phyloP scores from a whole-genome alignment of 2,888 invertebrate species.

The Abrostola triplasia region DNA sequence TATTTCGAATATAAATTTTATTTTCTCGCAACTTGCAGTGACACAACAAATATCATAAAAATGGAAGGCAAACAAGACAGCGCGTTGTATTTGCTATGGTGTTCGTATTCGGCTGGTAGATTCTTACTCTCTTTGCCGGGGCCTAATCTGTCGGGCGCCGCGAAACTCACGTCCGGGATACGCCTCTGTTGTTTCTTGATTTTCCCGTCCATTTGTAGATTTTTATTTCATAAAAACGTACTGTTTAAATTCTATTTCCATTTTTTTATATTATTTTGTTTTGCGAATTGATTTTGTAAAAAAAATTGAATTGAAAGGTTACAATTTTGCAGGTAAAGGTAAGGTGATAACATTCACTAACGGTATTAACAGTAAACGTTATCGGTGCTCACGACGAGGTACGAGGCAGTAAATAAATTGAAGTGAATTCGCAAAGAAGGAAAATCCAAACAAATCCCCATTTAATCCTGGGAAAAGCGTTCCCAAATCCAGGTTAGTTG shows the following conservation, averaged over 20 bases:
- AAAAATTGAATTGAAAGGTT: background rate
- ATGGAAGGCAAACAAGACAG: constrained; percentile 81
- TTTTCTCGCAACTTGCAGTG: constrained; percentile 64
- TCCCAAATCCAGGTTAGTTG: constrained; percentile 86
- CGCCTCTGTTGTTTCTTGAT: constrained; percentile 81
- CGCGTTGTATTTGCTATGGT: constrained; percentile 80
- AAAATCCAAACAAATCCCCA: constrained; percentile 83
- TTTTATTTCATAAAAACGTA: constrained; percentile 13
- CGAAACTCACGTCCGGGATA: constrained; percentile 78
- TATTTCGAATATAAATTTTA: constrained; percentile 75
- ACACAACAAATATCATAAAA: constrained; percentile 82
- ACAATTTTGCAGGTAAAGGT: constrained; percentile 36
- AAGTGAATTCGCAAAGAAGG: constrained; percentile 79
- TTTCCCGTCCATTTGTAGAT: constrained; percentile 61
- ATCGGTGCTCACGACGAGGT: constrained; percentile 60
- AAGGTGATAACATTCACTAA: constrained; percentile 56
- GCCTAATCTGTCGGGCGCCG: constrained; percentile 78
- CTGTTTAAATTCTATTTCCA: constrained; percentile 2
- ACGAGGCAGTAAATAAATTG: constrained; percentile 79
- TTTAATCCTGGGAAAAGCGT: constrained; percentile 82
- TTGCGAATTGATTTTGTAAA: background rate
- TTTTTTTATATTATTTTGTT: background rate
- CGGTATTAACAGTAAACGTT: constrained; percentile 65
- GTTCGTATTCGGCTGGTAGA: constrained; percentile 72
- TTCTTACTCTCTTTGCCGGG: constrained; percentile 80